Conservation (phyloP, 2,113 vertebrate species). For the Cyphomyrus discorhynchus region DNA sequence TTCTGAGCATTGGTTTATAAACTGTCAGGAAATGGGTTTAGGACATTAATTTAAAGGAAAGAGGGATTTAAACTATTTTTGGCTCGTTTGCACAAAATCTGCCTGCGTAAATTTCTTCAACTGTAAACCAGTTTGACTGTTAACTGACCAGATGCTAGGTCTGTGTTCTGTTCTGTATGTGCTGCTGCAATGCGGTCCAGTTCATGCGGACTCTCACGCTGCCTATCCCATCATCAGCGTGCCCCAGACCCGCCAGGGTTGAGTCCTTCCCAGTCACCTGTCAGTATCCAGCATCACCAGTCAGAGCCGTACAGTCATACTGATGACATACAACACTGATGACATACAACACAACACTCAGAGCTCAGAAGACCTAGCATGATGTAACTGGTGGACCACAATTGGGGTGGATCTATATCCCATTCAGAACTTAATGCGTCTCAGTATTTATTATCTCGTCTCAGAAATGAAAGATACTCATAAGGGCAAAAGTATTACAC, state of each 20-base stretch:
- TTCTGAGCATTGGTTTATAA: neutral
- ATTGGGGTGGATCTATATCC: neutral
- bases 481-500: neutral
- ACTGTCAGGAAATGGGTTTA: neutral
- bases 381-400: neutral
- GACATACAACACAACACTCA: neutral
- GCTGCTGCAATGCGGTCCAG: neutral
- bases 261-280: neutral
- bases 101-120: neutral
- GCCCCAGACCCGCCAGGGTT: neutral
- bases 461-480: neutral
- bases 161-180: neutral
- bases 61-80: neutral
- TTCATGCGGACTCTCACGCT: neutral
- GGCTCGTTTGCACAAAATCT: neutral
- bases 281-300: neutral
- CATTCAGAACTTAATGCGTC: neutral
- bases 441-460: neutral
- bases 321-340: neutral
- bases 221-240: neutral
- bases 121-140: neutral
- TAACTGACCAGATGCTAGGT: neutral
- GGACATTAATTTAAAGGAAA: conserved; percentile 4
- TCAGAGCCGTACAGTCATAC: neutral
- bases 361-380: neutral